A percentile compares a stretch with the other conserved stretches of the same genome.
These are phyloP conservation scores for Edolisoma coerulescens DNA, from an alignment of 2,113 vertebrate species.

Conservation along the genomic window DNA sequence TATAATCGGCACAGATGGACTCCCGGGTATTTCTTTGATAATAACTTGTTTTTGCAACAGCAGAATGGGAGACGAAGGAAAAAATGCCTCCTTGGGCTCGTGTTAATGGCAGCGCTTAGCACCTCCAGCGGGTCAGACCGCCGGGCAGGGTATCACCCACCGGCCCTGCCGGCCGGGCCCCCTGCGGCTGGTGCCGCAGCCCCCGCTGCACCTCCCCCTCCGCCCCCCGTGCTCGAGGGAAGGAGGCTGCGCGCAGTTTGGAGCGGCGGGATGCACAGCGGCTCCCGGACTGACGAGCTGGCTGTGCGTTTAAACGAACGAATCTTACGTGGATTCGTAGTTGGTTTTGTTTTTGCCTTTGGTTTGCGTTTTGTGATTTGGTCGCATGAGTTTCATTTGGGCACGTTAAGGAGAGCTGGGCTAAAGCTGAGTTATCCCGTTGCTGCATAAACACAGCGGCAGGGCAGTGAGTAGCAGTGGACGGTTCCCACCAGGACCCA, in stretches of 20 bases:
- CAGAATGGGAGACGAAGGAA: not conserved
- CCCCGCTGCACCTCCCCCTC: rapidly evolving
- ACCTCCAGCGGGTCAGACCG: rapidly evolving
- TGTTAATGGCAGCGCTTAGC: not conserved
- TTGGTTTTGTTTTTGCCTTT: not conserved
- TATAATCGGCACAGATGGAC: rapidly evolving
- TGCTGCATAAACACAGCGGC: rapidly evolving
- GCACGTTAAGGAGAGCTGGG: rapidly evolving
- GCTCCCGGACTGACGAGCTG: rapidly evolving
- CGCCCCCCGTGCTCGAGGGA: rapidly evolving
- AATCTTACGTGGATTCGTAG: rapidly evolving
- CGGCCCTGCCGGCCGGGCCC: rapidly evolving
- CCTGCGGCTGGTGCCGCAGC: rapidly evolving
- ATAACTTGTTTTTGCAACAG: not conserved
- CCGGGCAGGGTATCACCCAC: rapidly evolving
- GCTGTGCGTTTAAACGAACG: rapidly evolving
- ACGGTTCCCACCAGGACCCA: rapidly evolving
- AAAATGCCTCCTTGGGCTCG: rapidly evolving
- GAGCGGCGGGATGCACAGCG: rapidly evolving
- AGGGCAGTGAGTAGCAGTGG: rapidly evolving
- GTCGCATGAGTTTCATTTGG: not conserved
- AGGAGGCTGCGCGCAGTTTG: rapidly evolving
- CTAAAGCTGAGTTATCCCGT: rapidly evolving
- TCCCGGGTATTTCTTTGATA: not conserved
- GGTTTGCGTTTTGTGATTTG: rapidly evolving